A percentile compares a stretch with the other conserved stretches of the same genome.
These are phyloP conservation scores for Epicampocera succincta DNA, from an alignment of 2,888 invertebrate genomes.

Conservation along the genomic window DNA sequence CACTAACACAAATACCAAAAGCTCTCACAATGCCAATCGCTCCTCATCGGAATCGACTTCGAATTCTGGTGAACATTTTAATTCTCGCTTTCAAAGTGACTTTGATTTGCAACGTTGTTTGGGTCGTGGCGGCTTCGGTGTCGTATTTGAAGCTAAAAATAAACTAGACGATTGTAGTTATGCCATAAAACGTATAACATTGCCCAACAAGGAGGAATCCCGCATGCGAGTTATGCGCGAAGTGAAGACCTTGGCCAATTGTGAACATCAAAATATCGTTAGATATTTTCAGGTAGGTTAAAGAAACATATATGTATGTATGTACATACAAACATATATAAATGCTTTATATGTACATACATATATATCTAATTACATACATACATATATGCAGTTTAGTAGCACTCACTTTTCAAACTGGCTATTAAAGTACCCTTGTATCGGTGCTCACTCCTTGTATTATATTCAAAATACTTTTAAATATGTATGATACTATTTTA, in stretches of 20 bases:
- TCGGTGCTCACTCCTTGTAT: too few relatives aligned
- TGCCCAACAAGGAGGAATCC: slow-evolving; percentile 91
- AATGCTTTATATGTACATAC: too few relatives aligned
- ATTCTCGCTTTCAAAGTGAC: slow-evolving; percentile 90
- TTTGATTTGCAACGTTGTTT: slow-evolving; percentile 91
- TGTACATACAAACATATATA: too few relatives aligned
- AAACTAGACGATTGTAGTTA: slow-evolving; percentile 96
- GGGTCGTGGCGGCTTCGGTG: slow-evolving; percentile 96
- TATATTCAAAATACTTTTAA: too few relatives aligned
- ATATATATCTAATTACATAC: too few relatives aligned
- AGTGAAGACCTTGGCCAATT: slow-evolving; percentile 95
- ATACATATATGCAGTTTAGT: too few relatives aligned
- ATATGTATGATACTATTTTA: too few relatives aligned
- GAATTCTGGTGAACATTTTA: slow-evolving; percentile 75
- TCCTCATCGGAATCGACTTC: slow-evolving; percentile 70
- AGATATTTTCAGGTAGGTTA: slow-evolving; percentile 85
- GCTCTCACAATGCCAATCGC: slow-evolving; percentile 53
- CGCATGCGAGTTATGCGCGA: slow-evolving; percentile 95
- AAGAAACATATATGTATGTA: neutral
- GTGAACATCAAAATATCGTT: slow-evolving; percentile 97
- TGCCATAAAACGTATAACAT: slow-evolving; percentile 95
- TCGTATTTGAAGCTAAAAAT: slow-evolving; percentile 97
- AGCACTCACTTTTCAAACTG: too few relatives aligned
- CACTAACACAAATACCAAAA: slow-evolving; percentile 63
- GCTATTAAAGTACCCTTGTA: too few relatives aligned